These are phyloP conservation scores for Crotalus horridus DNA, from an alignment of 2,113 vertebrate genomes.

Conservation along the genomic window DNA sequence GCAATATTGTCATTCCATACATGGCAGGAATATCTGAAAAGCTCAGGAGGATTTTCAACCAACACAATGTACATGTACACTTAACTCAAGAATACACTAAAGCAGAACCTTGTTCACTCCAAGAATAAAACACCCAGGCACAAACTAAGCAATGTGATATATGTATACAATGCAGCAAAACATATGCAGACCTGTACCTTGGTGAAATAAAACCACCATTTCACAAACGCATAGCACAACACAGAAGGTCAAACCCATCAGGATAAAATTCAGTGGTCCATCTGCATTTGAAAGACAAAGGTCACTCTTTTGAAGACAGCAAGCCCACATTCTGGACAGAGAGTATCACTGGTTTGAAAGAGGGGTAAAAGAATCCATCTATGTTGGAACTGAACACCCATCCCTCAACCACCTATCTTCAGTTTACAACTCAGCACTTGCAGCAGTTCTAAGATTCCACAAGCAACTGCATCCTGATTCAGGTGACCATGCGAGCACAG, in stretches of 20 bases:
- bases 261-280: not conserved
- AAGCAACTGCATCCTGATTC: not conserved
- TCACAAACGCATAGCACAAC: not conserved
- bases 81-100: not conserved
- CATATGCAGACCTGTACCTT: not conserved
- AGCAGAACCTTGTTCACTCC: not conserved
- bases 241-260: not conserved
- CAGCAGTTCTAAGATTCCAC: not conserved
- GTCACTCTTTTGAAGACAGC: not conserved
- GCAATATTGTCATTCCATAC: not conserved
- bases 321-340: not conserved
- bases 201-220: not conserved
- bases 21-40: not conserved
- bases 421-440: not conserved
- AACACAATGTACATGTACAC: not conserved
- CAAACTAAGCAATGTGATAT: not conserved
- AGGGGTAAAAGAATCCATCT: not conserved
- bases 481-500: not conserved
- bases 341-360: not conserved
- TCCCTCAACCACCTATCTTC: not conserved
- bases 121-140: not conserved
- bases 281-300: not conserved
- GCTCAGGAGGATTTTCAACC: not conserved
- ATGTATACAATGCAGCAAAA: not conserved
- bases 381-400: not conserved